A percentile compares a stretch with the other conserved stretches of the same genome.
phyloP scores from a whole-genome alignment of 2,888 invertebrate genomes.

The Lasioglossum villosulum region DNA sequence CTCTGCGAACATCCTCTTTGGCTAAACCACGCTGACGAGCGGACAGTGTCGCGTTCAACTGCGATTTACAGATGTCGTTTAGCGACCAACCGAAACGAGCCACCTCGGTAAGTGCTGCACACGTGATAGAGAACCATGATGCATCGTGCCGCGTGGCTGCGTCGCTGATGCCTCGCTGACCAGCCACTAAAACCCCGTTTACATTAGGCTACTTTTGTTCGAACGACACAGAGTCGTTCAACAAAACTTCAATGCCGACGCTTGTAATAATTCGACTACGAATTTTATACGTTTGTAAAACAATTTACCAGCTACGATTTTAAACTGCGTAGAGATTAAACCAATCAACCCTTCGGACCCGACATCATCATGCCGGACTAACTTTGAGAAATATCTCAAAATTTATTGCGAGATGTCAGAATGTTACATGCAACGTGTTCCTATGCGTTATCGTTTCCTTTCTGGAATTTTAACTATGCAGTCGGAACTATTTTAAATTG shows the following conservation, averaged over 20 bases:
- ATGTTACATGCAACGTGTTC: too few species aligned
- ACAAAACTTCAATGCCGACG: not conserved
- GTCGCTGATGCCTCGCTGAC: not conserved
- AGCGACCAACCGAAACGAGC: not conserved
- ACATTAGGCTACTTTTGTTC: not conserved
- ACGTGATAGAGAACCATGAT: not conserved
- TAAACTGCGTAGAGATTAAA: not conserved
- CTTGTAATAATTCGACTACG: too few species aligned
- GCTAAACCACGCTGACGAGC: conserved; percentile 5
- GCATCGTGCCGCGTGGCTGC: not conserved
- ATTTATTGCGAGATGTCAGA: not conserved
- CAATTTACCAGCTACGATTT: too few species aligned
- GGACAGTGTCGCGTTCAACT: conserved; percentile 13
- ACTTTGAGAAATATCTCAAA: not conserved
- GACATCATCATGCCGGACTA: too few species aligned
- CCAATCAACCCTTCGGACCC: too few species aligned
- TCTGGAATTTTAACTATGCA: too few species aligned
- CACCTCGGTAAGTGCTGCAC: not conserved
- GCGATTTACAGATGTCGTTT: conserved; percentile 11
- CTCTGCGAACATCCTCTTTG: not conserved
- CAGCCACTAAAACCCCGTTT: not conserved
- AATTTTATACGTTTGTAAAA: too few species aligned
- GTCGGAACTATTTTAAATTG: too few species aligned
- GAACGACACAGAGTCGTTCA: not conserved
- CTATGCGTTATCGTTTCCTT: too few species aligned